Percentiles rank a stretch among this genome's conserved stretches.
phyloP scores from a whole-genome alignment of 1,140 invertebrate genomes.

The Ceratina australensis region DNA sequence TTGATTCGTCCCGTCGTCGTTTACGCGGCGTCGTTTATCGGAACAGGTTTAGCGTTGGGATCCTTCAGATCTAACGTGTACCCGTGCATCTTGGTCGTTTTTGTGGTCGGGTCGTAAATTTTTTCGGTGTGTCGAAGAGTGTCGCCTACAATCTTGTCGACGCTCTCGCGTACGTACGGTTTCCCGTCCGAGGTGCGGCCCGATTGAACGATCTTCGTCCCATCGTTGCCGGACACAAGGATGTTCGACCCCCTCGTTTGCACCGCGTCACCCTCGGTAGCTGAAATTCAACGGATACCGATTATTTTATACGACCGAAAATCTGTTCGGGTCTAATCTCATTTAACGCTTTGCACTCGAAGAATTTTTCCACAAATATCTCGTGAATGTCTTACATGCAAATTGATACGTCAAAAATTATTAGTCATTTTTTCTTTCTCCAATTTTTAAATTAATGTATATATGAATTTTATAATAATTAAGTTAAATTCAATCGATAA shows the following conservation, averaged over 20 bases:
- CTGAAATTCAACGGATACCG: background rate
- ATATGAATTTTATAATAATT: too few species aligned
- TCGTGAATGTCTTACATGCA: too few species aligned
- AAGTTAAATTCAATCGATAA: too few species aligned
- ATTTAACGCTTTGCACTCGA: too few species aligned
- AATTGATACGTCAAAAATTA: too few species aligned
- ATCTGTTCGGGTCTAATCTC: background rate
- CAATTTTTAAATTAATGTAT: too few species aligned
- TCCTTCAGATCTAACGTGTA: slow-evolving; percentile 58
- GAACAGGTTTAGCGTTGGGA: slow-evolving; percentile 57
- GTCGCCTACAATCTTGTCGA: slow-evolving; percentile 44
- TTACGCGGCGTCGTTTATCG: background rate
- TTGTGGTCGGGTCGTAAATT: slow-evolving; percentile 44
- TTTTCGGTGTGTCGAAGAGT: slow-evolving; percentile 55
- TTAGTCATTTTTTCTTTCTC: too few species aligned
- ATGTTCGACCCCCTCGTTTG: background rate
- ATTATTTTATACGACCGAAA: too few species aligned
- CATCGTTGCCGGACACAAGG: background rate
- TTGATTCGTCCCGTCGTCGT: too few species aligned
- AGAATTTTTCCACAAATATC: too few species aligned
- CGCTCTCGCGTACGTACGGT: slow-evolving; percentile 48
- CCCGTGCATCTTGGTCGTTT: slow-evolving; percentile 5
- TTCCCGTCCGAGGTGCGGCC: slow-evolving; percentile 51
- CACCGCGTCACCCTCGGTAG: background rate
- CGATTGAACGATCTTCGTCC: slow-evolving; percentile 11